Base-by-base conservation (phyloP, 2,113 vertebrate species). In the Mesembrinibis cayennensis region DNA sequence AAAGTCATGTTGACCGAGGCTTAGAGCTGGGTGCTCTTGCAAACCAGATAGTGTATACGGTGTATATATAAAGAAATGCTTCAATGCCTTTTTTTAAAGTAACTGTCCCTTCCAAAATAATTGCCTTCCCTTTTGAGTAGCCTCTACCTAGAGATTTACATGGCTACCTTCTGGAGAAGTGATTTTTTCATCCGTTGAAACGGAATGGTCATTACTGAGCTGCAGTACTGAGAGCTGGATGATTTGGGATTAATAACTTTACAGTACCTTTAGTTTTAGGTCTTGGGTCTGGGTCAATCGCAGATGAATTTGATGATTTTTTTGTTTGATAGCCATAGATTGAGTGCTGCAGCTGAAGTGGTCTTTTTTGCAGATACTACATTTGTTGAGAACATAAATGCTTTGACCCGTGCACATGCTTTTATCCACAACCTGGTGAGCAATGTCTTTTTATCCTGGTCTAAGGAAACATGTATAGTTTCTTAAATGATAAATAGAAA, bases 321-420 rank as follows among this genome's bases (percentile, higher is more conserved):
- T 40, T 38, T 36, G 11, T 45, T 47, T 49, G 26, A 13, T 36
- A 50, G 49, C 47, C 12, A 5, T 14, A 12, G 12, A 11, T 10
- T 20, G 29, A 40, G 9, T 22, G 49, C 67, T 88, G 56, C 34
- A 42, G 11, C 61, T 21, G 25, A 30, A 42, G 18, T 11, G 12
- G 3, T 19, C 25, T 42, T 15, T 56, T 65, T 47, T 47, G 29
- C 23, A n/a, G 26, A 55, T 20, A 5, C 6, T 61, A 2, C 6
- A 3, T 47, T 34, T 63, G 16, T 18, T 23, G 23, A 40, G 55
- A 16, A 5, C 36, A 15, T 52, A 53, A 92, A 53, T 34, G 16
- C 11, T 19, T 15, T 1, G 7, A 13, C 29, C 11, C 18, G 59
- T 63, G 29, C 34, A 23, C 0, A 0, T 13, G 27, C 22, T 53